Conservation (phyloP, 1,140 invertebrate genomes). For the Pectinophora gossypiella region DNA sequence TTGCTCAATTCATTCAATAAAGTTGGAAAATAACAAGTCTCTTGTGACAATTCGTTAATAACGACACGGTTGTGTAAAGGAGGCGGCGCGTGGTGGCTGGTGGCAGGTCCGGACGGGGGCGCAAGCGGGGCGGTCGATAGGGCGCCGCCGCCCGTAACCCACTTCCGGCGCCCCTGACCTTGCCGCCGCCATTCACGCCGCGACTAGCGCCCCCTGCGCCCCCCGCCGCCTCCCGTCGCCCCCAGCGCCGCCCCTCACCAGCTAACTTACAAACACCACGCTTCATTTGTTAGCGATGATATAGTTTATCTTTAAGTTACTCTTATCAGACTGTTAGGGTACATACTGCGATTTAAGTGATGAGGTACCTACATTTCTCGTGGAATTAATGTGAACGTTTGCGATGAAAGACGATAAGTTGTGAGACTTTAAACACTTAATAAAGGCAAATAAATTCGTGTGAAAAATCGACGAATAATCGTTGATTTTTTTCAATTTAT, state of each 20-base stretch:
- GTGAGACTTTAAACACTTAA: no score
- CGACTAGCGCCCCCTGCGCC: constrained; percentile 35
- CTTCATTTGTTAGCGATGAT: constrained; percentile 19
- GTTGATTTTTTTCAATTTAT: no score
- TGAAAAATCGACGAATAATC: no score
- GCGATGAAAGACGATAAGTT: not conserved
- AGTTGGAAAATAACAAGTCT: not conserved
- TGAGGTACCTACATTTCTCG: no score
- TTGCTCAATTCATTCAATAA: not conserved
- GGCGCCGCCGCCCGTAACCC: constrained; percentile 68
- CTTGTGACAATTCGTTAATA: not conserved
- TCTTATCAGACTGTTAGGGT: not conserved
- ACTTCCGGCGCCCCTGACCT: constrained; percentile 70
- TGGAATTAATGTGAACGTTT: no score
- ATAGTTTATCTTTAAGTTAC: constrained; percentile 10
- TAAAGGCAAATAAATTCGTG: no score
- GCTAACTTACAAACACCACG: constrained; percentile 23
- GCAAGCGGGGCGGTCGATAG: constrained; percentile 49
- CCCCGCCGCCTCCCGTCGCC: constrained; percentile 19
- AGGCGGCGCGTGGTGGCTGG: not conserved
- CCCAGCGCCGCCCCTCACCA: constrained; percentile 13
- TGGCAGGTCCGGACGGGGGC: constrained; percentile 4
- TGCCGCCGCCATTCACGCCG: constrained; percentile 66
- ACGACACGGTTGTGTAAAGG: not conserved
- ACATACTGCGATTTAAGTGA: not conserved